A percentile compares a stretch with the other conserved stretches of the same genome.
Conservation (phyloP, 2,797 vertebrate genomes). For the Glossophaga mutica region DNA sequence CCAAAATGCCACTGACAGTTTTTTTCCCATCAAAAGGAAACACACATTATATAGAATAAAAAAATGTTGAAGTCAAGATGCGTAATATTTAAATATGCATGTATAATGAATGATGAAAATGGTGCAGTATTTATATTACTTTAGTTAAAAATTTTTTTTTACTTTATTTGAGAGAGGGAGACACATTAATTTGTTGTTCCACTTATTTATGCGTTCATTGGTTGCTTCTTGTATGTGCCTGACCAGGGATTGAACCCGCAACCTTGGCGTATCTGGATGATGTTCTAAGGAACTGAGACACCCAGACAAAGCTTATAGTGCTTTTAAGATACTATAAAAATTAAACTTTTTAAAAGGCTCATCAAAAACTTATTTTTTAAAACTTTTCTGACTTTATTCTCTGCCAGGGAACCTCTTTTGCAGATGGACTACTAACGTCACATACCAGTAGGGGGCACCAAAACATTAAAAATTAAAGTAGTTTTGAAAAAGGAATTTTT, state of each 20-base stretch:
- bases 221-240: neutral
- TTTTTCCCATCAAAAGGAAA: neutral
- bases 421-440: neutral
- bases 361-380: neutral
- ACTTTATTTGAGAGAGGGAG: neutral
- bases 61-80: neutral
- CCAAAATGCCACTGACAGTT: neutral
- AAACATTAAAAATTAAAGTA: neutral
- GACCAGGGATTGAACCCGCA: neutral
- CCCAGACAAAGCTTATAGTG: neutral
- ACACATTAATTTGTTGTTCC: neutral
- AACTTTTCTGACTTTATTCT: neutral
- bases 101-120: neutral
- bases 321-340: neutral
- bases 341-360: neutral
- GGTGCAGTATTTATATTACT: neutral
- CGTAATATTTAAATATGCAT: neutral
- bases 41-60: neutral
- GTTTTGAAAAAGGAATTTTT: neutral
- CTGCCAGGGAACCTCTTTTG: neutral
- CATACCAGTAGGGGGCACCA: neutral
- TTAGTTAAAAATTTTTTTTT: neutral
- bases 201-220: neutral
- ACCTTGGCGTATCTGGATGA: neutral
- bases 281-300: neutral